Percentiles rank a stretch among this genome's conserved stretches.
phyloP scores from a whole-genome alignment of 2,888 invertebrate species.

The Mesoligia furuncula region DNA sequence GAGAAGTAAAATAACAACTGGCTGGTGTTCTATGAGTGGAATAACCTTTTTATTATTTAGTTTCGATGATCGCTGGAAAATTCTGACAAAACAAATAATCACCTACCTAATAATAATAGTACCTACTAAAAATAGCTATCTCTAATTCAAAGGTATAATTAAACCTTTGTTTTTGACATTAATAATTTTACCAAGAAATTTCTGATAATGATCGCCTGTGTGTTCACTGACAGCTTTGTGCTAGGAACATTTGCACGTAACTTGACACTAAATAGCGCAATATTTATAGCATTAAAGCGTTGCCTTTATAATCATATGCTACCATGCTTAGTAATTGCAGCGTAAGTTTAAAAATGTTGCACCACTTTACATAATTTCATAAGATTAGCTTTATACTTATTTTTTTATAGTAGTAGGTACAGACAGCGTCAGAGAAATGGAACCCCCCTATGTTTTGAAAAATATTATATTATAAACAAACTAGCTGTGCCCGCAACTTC shows the following conservation, averaged over 20 bases:
- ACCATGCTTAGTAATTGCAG: neutral
- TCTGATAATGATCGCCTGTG: too few species aligned
- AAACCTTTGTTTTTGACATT: neutral
- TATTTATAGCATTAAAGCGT: slow-evolving; percentile 12
- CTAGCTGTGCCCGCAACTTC: too few species aligned
- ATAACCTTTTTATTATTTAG: neutral
- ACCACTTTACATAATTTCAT: neutral
- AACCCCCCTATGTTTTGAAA: neutral
- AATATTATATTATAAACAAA: neutral
- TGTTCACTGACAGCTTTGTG: neutral
- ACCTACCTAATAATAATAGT: too few species aligned
- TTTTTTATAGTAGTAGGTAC: too few species aligned
- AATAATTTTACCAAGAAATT: neutral
- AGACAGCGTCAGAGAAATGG: too few species aligned
- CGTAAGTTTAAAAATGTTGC: neutral
- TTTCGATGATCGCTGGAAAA: neutral
- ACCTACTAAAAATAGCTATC: neutral
- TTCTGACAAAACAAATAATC: too few species aligned
- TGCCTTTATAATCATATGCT: neutral
- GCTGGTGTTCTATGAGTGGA: neutral
- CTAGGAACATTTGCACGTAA: neutral
- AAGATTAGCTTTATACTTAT: neutral
- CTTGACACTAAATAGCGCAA: slow-evolving; percentile 1
- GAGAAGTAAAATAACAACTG: too few species aligned
- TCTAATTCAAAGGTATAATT: neutral